Evolutionary conservation across 2,113 vertebrate genomes (phyloP).

Genomic region (Larimichthys polyactis): DNA sequence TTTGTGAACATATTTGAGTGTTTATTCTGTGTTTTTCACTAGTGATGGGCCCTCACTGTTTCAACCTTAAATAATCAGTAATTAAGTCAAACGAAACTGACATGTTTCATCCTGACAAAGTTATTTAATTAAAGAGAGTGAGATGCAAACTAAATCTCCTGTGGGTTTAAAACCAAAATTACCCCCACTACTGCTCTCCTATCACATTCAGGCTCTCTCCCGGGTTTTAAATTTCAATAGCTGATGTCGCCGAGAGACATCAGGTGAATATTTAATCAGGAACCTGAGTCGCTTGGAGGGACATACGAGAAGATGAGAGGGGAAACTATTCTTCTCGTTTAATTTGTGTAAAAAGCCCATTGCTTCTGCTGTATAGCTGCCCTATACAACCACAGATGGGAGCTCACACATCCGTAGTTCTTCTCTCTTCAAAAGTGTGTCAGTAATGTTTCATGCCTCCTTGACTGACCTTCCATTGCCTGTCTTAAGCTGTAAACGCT

Average conservation of each 20-base stretch:
- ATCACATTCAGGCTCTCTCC: constrained; percentile 22
- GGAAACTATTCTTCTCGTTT: constrained; percentile 51
- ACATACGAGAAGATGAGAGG: constrained; percentile 43
- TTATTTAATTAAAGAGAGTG: constrained; percentile 63
- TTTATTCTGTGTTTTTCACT: constrained; percentile 15
- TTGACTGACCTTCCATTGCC: constrained; percentile 69
- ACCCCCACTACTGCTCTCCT: not conserved
- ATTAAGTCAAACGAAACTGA: constrained; percentile 16
- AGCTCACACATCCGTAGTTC: not conserved
- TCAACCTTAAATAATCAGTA: not conserved
- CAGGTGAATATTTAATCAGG: constrained; percentile 69
- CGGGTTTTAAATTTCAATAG: constrained; percentile 62
- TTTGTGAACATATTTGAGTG: constrained; percentile 18
- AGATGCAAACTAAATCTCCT: constrained; percentile 5
- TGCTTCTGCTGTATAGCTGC: constrained; percentile 11
- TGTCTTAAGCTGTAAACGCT: constrained; percentile 76
- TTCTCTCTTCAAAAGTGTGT: constrained; percentile 24
- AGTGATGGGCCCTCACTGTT: not conserved
- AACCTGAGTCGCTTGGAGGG: constrained; percentile 52
- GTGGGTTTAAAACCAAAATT: constrained; percentile 36
- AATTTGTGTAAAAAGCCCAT: constrained; percentile 44
- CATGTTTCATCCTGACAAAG: constrained; percentile 11
- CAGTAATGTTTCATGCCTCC: constrained; percentile 21
- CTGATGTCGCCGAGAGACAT: constrained; percentile 56
- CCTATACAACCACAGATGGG: not conserved